These are phyloP conservation scores for Chelonoidis abingdonii DNA, from an alignment of 2,113 vertebrate species.

Conservation along the genomic window DNA sequence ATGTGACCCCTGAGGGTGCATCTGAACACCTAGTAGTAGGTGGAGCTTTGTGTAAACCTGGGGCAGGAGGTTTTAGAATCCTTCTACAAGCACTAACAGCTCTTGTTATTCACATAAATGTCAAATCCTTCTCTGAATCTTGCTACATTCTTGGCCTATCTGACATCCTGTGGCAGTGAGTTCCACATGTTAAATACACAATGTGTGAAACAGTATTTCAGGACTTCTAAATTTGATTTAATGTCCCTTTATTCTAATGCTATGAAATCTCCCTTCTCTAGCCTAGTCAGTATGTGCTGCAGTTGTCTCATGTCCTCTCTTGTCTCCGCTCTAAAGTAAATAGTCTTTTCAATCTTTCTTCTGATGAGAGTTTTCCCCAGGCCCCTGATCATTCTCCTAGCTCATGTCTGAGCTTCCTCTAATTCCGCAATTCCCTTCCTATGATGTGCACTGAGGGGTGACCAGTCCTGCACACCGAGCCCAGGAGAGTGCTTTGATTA, in stretches of 20 bases:
- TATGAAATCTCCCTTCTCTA: background rate
- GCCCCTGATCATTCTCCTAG: background rate
- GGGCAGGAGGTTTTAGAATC: constrained; percentile 5
- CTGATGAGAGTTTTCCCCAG: background rate
- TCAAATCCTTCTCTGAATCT: too few species aligned
- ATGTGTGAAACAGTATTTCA: too few species aligned
- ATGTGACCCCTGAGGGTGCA: too few species aligned
- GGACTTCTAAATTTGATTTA: too few species aligned
- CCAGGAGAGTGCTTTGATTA: background rate
- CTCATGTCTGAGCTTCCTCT: background rate
- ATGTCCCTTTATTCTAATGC: too few species aligned
- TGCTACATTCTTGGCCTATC: too few species aligned
- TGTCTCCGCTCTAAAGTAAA: background rate
- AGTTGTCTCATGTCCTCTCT: background rate
- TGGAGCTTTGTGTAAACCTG: too few species aligned
- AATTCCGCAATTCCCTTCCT: background rate
- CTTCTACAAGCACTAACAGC: background rate
- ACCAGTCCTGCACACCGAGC: background rate
- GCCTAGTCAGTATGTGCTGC: background rate
- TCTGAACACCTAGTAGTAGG: too few species aligned
- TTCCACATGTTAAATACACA: too few species aligned
- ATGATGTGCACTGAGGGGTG: background rate
- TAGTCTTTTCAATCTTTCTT: background rate
- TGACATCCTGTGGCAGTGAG: too few species aligned
- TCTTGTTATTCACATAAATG: too few species aligned